Evolutionary conservation across 2,797 vertebrate species (phyloP).

Genomic region (Hapalemur alaotrensis): DNA sequence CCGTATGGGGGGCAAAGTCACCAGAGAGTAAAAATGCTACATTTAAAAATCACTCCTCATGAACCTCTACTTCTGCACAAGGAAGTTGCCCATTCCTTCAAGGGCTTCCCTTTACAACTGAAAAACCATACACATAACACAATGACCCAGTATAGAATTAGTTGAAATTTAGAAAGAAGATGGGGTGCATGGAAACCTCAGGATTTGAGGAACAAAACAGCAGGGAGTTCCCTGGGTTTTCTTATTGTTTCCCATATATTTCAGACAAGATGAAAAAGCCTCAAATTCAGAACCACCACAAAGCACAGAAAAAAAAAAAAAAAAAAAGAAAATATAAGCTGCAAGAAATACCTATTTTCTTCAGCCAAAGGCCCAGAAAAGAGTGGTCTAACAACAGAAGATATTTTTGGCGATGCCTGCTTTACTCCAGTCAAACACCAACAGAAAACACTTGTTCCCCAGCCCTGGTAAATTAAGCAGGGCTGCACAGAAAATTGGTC

Average conservation of each 20-base stretch:
- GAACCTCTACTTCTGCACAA: neutral
- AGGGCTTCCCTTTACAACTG: neutral
- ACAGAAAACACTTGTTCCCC: neutral
- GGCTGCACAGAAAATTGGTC: neutral
- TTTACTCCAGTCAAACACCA: neutral
- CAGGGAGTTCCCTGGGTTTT: neutral
- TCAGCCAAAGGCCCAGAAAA: neutral
- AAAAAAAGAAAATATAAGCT: neutral
- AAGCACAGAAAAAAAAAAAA: neutral
- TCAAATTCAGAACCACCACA: neutral
- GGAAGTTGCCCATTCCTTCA: neutral
- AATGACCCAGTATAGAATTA: neutral
- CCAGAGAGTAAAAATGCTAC: neutral
- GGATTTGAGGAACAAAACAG: neutral
- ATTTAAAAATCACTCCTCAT: neutral
- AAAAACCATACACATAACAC: neutral
- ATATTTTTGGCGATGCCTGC: neutral
- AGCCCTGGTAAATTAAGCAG: neutral
- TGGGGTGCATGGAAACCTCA: neutral
- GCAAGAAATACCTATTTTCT: neutral
- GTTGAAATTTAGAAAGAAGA: neutral
- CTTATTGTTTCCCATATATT: neutral
- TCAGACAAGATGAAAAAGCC: neutral
- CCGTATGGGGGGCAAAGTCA: accelerated
- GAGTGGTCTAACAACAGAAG: neutral